Evolutionary conservation across 1,140 invertebrate genomes (phyloP), one percentile per base, ranked within the genome.

Genomic region (Branchinecta lynchi): DNA sequence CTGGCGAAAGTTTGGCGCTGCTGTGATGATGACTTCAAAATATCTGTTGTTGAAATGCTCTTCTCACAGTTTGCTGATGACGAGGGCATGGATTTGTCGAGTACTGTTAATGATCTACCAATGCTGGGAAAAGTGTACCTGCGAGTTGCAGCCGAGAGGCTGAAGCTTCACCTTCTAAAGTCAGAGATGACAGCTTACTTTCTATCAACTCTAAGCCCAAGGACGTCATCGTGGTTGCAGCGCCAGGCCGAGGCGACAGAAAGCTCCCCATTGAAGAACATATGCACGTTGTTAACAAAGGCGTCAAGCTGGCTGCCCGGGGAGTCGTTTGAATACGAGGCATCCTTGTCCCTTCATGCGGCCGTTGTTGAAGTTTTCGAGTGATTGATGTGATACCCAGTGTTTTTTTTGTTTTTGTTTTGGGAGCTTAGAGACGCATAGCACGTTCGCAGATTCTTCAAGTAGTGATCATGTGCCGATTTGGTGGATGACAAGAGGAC

Each of bases 381-480:
- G 17, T 60, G 17, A 60, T 15, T 60, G 51, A 12, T 60, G 12
- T 60, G 51, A 32, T 32, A 32, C 32, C 32, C 32, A 32, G 32
- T 32, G 32, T 32, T 32, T 3, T 32, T 32, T 3, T 32, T 60
- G 3, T 60, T 60, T 60, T 60, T 20, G 17, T n/a, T n/a, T n/a
- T 60, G 12, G 51, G 17, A 15, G 12, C 17, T 60, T 60, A 3
- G 51, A 20, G 51, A 15, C 51, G 51, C 51, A 60, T 60, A 60
- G 51, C 51, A 60, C 51, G 51, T 60, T 60, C 6, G 51, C 51
- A 60, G 51, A 60, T 60, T 60, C 17, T 60, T 60, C 17, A 32
- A 32, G 32, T 32, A 32, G 32, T 32, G 32, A 32, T 32, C 32
- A 32, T 32, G 5, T 32, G 32, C 32, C 32, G 32, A 32, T 32